Conservation (phyloP, 30 jellyfish, hydroid and myxozoan species). For the Turritopsis rubra region DNA sequence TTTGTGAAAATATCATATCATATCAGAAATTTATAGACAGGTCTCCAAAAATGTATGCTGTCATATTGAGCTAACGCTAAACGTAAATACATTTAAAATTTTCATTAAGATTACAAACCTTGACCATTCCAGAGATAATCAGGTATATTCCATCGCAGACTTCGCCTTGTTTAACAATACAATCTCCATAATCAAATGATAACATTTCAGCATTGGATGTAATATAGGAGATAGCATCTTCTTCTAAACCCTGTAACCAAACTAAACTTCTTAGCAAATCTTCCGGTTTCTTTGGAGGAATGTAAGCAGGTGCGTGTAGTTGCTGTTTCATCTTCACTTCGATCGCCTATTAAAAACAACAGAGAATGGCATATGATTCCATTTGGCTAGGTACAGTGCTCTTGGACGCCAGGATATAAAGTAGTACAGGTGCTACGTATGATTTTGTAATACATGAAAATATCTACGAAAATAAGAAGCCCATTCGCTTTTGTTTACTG, state of each 20-base stretch:
- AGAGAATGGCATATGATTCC: too few relatives aligned
- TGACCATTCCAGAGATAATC: conserved; percentile 91
- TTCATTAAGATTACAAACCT: conserved; percentile 36
- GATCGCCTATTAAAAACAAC: conserved; percentile 29
- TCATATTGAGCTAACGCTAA: too few relatives aligned
- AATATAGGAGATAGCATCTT: conserved; percentile 68
- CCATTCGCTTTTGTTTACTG: too few relatives aligned
- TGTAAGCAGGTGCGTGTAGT: conserved; percentile 82
- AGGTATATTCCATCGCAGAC: conserved; percentile 81
- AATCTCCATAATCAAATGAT: conserved; percentile 84
- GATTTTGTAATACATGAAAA: too few relatives aligned
- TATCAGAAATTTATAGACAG: too few relatives aligned
- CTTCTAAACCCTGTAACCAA: conserved; percentile 76
- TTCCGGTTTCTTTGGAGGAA: conserved; percentile 88
- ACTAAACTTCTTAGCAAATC: conserved; percentile 60
- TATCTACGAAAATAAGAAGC: too few relatives aligned
- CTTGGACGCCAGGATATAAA: too few relatives aligned
- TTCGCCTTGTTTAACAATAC: conserved; percentile 76
- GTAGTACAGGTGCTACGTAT: too few relatives aligned
- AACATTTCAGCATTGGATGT: conserved; percentile 69
- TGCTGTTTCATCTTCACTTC: conserved; percentile 90
- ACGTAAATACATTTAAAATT: background rate
- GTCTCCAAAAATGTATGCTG: too few relatives aligned
- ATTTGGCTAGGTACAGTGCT: too few relatives aligned
- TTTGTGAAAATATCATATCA: too few relatives aligned